These are phyloP conservation scores for Phania funesta DNA, from an alignment of 2,888 invertebrate species.

Conservation along the genomic window DNA sequence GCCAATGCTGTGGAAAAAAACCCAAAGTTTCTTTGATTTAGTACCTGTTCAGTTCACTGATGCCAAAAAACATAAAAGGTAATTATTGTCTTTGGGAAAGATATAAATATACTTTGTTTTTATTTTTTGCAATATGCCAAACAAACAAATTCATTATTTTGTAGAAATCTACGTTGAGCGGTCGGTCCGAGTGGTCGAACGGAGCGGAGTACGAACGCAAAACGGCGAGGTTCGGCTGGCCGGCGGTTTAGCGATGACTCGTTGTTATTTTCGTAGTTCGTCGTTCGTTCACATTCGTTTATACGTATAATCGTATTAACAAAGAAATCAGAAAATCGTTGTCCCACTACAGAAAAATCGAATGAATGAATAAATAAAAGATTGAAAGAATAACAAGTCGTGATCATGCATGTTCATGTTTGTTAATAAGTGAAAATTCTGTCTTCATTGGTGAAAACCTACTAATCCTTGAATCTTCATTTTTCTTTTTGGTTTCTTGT, in stretches of 20 bases:
- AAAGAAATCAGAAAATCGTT: conserved; percentile 43
- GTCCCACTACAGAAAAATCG: conserved; percentile 28
- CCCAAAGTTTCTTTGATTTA: conserved; percentile 86
- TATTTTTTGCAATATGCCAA: conserved; percentile 56
- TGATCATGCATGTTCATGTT: conserved; percentile 60
- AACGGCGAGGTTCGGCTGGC: conserved; percentile 45
- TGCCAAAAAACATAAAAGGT: conserved; percentile 86
- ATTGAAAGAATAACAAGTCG: conserved; percentile 39
- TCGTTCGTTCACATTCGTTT: conserved; percentile 57
- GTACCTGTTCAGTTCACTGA: conserved; percentile 87
- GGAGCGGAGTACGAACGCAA: conserved; percentile 60
- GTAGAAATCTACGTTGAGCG: conserved; percentile 64
- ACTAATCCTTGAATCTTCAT: conserved; percentile 53
- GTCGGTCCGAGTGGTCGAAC: conserved; percentile 62
- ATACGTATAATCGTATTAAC: conserved; percentile 15
- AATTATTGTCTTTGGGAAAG: conserved; percentile 70
- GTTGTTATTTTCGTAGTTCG: conserved; percentile 53
- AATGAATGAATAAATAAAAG: conserved; percentile 38
- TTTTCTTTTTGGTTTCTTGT: conserved; percentile 56
- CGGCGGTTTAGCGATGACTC: conserved; percentile 49
- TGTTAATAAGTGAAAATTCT: conserved; percentile 33
- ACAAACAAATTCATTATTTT: conserved; percentile 70
- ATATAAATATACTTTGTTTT: conserved; percentile 25
- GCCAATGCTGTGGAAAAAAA: conserved; percentile 89
- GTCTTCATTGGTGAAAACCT: conserved; percentile 19